These are phyloP conservation scores for Serranus cabrilla DNA, from an alignment of 2,797 vertebrate genomes.

Conservation along the genomic window DNA sequence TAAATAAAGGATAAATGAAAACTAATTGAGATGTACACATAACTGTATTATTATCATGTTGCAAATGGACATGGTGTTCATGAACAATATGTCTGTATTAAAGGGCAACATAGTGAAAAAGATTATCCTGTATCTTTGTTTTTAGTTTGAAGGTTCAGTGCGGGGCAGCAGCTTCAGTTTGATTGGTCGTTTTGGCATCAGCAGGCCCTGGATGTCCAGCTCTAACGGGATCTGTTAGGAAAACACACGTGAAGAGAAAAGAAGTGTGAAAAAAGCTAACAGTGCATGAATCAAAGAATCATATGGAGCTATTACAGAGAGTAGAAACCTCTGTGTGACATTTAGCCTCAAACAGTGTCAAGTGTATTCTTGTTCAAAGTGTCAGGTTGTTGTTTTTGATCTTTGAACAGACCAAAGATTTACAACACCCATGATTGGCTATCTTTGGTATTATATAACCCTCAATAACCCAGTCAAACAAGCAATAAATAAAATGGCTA, in stretches of 20 bases:
- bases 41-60: not conserved
- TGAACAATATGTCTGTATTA: not conserved
- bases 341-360: not conserved
- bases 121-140: not conserved
- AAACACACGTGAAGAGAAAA: not conserved
- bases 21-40: not conserved
- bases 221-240: slow-evolving; percentile 82
- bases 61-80: not conserved
- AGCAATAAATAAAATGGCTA: not conserved
- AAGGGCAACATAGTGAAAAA: not conserved
- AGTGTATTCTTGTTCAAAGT: not conserved
- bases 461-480: no score
- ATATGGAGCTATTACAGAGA: not conserved
- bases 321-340: not conserved
- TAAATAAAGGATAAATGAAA: no score
- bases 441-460: not conserved
- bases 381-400: slow-evolving; percentile 12
- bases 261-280: slow-evolving; percentile 9
- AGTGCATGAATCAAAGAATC: not conserved
- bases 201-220: slow-evolving; percentile 65
- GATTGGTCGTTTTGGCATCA: slow-evolving; percentile 83
- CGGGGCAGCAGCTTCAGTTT: slow-evolving; percentile 83
- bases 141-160: slow-evolving; percentile 31
- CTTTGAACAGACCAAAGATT: slow-evolving; percentile 32
- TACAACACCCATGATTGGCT: not conserved